phyloP scores from a whole-genome alignment of 2,797 vertebrate species.

The Phylloscopus collybita region DNA sequence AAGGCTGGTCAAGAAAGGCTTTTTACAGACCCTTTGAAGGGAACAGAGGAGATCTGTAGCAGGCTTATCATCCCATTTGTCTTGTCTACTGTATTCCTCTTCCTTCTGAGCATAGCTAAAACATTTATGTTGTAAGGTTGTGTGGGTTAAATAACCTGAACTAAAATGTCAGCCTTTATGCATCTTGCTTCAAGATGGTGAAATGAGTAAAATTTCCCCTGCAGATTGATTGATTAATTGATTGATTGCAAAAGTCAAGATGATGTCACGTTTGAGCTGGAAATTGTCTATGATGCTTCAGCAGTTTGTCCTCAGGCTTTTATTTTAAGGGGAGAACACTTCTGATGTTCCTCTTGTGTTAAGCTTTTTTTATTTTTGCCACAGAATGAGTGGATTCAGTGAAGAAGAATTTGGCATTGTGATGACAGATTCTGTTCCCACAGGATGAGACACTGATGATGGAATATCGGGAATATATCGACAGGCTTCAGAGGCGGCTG shows the following conservation, averaged over 20 bases:
- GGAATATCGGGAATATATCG: slow-evolving; percentile 86
- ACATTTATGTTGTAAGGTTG: background rate
- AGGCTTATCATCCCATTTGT: background rate
- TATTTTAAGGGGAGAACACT: background rate
- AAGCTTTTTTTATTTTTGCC: background rate
- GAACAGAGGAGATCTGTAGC: background rate
- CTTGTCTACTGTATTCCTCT: background rate
- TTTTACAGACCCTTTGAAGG: background rate
- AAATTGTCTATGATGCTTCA: background rate
- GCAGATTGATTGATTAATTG: background rate
- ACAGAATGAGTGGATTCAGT: background rate
- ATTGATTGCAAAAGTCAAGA: background rate
- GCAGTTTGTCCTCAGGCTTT: background rate
- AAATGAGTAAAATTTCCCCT: background rate
- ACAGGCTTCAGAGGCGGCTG: slow-evolving; percentile 87
- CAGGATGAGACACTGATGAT: slow-evolving; percentile 87
- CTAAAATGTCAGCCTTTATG: background rate
- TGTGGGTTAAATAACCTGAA: background rate
- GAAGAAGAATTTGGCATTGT: slow-evolving; percentile 2
- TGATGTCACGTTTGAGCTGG: background rate
- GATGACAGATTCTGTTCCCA: slow-evolving; percentile 31
- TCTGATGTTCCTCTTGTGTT: background rate
- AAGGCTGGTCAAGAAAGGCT: background rate
- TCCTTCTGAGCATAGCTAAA: background rate
- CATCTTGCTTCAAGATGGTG: background rate